Base-by-base conservation (phyloP, 2,888 invertebrate genomes). In the Meteorus cinctellus region DNA sequence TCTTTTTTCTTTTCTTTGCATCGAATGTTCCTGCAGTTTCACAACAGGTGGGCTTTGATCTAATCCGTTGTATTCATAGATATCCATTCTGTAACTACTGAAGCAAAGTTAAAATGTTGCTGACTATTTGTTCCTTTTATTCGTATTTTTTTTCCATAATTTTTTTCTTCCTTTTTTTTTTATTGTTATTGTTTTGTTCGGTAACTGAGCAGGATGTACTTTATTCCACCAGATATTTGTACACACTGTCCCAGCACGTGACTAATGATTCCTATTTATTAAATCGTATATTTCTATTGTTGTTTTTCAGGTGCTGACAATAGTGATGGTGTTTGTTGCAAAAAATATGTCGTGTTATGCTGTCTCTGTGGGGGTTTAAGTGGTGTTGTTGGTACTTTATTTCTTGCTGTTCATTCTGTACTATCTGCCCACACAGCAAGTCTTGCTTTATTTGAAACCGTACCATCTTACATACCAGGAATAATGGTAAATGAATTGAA, bases 381-480 rank as follows among this genome's bases (percentile, higher is more conserved):
- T 4, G 93, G 95, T 3, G 92, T 95, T 41, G 91, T 96, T 78
- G 96, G 96, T 16, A 94, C 94, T 19, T 91, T 96, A 78, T 93
- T 96, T 87, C 92, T 95, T 6, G 94, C 95, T 1, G 94, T 96
- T 80, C 96, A 96, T 87, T 94, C 95, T 85, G 92, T 96, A 80
- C 92, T 96, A 77, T 92, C 95, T 31, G 93, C 95, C 2, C 94
- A 96, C 88, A 96, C 96, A 70, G 88, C 89, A 84, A 84, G 91
- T 85, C 85, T 90, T 68, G 87, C 89, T 65, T 86, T 96, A 86
- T 94, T 97, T 89, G 97, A 98, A 91, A 97, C 97, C 0, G 95
- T 98, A 82, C 97, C 97, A n/a, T 96, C 97, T 6, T 97, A 97
- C 86, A 96, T 97, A 83, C 97, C 97, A 55, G 97, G 97, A 77